Evolutionary conservation across 37 sponge, comb jelly and placozoan species (phyloP), one percentile per base, ranked within the genome.

Genomic region (Eunapius fragilis): DNA sequence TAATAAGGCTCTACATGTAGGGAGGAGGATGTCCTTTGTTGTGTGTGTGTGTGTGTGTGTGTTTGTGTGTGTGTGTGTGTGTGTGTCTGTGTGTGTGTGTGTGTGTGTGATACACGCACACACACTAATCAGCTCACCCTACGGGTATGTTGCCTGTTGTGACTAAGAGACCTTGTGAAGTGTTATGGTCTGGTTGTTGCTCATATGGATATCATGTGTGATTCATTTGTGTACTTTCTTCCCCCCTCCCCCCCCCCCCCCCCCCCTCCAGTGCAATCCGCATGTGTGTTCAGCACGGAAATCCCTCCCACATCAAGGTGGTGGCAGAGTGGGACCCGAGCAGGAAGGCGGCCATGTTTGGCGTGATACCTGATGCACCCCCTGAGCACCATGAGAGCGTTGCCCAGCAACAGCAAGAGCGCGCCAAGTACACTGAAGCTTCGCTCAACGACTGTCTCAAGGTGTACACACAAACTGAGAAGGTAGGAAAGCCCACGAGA

Each of bases 311-410:
- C 78, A 71, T 97, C 75, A 93, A 92, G 80, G 24, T 97, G 12
- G 70, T 97, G 45, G 87, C 89, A 33, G 98, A 96, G 72, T 97
- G 98, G 98, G 94, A 88, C 17, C 82, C 82, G 24, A 84, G 80
- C 30, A 69, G 74, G 10, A 96, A 91, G 70, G 87, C 86, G 7
- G 47, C 72, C 58, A 70, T 94, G 68, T 91, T 92, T 85, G 92
- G 78, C 3, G 91, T 81, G 67, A 68, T 90, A 24, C 85, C 91
- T 3, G 85, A 81, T 19, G 31, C 47, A 6, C 47, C 69, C 0
- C 90, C 91, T 0, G 34, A 58, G 49, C 82, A 77, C 5, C 87
- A 94, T 37, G 79, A 78, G n/a, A 92, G 89, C 86, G 92, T 89
- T 32, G 23, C 70, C 25, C 76, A 89, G n/a, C 76, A 87, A 69